Evolutionary conservation across 2,888 invertebrate genomes (phyloP).

Genomic region (Drosophila diplacantha): DNA sequence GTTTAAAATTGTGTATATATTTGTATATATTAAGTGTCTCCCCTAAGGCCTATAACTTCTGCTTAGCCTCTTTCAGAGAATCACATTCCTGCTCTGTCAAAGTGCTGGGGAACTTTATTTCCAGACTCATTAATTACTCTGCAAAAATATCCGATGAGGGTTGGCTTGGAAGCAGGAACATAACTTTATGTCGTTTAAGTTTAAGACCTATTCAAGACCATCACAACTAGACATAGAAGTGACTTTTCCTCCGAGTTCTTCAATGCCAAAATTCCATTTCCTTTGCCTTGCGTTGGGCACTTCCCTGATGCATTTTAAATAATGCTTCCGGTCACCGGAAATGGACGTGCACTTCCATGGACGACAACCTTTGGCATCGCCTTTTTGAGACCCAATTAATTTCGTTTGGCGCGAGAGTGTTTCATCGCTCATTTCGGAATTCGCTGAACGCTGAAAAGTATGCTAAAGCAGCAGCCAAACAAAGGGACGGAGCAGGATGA

Average conservation of each 20-base stretch:
- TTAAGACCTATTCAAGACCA: not conserved
- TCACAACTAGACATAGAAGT: not conserved
- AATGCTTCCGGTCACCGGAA: slow-evolving; percentile 14
- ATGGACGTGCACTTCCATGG: not conserved
- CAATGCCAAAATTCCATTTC: not conserved
- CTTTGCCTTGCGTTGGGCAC: not conserved
- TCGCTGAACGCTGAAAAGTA: slow-evolving; percentile 16
- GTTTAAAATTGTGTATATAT: no score
- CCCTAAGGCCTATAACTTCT: not conserved
- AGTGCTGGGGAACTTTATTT: not conserved
- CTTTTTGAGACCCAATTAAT: slow-evolving; percentile 24
- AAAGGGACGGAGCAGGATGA: slow-evolving; percentile 30
- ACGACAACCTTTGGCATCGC: not conserved
- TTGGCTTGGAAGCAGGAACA: not conserved
- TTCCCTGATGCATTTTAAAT: slow-evolving; percentile 23
- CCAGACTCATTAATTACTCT: not conserved
- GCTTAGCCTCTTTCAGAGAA: not conserved
- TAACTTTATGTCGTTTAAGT: not conserved
- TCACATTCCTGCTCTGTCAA: not conserved
- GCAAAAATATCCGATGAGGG: not conserved
- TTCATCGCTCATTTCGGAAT: slow-evolving; percentile 12
- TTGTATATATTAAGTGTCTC: not conserved
- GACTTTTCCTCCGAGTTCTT: no score
- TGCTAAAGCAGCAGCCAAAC: slow-evolving; percentile 12
- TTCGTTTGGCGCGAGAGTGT: slow-evolving; percentile 1